Base-by-base conservation (phyloP, 2,797 vertebrate genomes). In the Erpetoichthys calabaricus region DNA sequence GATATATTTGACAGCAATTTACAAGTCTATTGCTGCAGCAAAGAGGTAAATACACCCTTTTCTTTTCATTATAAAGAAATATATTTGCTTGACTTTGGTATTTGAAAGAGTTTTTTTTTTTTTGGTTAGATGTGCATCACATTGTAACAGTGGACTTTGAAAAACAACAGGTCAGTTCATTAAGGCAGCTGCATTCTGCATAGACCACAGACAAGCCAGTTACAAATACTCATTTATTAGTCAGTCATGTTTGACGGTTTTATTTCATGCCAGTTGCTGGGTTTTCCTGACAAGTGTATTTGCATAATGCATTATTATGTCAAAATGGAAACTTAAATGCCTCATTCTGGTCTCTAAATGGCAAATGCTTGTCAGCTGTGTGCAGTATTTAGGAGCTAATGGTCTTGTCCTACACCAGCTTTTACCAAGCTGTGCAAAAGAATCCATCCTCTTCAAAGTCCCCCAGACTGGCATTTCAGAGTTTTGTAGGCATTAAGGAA, bases 301-400 rank as follows among this genome's bases (percentile, higher is more conserved):
- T 85, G 79, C 85, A 87, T 86, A 87, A 88, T 85, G 82, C 78
- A 79, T 84, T 84, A 80, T 86, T 85, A 85, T 82, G 80, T 82
- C 80, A 86, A 84, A 85, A 87, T 79, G 79, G 80, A 83, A 84
- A 82, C 77, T 81, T 83, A 82, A 85, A 86, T 83, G 78, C 75
- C 76, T 81, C 80, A 77, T 80, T 86, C 83, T 83, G 84, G 84
- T 83, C 83, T 82, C 79, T 79, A 83, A 83, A 83, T 85, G 84
- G 84, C 82, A 84, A 83, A 80, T 78, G 75, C 80, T 83, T 86
- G 81, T 83, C 80, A 82, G 79, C 73, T 83, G 83, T 77, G 83
- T 84, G 80, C 73, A 84, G 75, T 83, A 84, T 85, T 84, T 81
- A 85, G 75, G 44, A 81, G 80, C 81, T 78, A 80, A 84, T 78